A percentile compares a stretch with the other conserved stretches of the same genome.
These are phyloP conservation scores for Phrynocephalus forsythii DNA, from an alignment of 2,797 vertebrate species.

Conservation along the genomic window DNA sequence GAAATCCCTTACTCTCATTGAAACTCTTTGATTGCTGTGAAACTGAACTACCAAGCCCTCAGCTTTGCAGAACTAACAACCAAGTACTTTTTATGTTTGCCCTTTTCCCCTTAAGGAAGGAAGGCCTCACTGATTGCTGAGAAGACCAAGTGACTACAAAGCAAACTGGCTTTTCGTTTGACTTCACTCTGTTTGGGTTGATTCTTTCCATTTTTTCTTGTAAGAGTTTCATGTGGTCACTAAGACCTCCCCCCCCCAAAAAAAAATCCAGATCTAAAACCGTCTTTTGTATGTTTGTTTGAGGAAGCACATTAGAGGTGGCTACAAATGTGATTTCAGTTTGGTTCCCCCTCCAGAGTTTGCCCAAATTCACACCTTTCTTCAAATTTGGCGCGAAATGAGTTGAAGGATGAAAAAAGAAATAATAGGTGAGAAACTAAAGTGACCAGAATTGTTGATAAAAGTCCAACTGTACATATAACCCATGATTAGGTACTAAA, in stretches of 20 bases:
- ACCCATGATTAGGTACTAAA: too few relatives aligned
- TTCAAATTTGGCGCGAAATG: too few relatives aligned
- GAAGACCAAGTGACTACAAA: not conserved
- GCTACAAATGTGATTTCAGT: not conserved
- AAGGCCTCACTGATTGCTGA: not conserved
- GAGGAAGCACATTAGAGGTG: not conserved
- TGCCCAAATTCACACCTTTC: too few relatives aligned
- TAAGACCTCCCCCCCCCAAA: not conserved
- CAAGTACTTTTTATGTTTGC: constrained; percentile 8
- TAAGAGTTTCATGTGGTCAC: not conserved
- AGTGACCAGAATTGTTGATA: too few relatives aligned
- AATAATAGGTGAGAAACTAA: too few relatives aligned
- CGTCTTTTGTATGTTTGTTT: not conserved
- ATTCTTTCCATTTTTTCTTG: not conserved
- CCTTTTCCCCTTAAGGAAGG: not conserved
- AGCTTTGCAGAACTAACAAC: not conserved
- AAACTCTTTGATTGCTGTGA: constrained; percentile 32
- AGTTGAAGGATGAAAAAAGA: too few relatives aligned
- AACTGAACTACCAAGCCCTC: constrained; percentile 7
- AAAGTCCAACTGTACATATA: too few relatives aligned
- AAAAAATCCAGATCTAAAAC: not conserved
- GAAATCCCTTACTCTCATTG: constrained; percentile 6
- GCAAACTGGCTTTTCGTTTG: not conserved
- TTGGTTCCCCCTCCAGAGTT: not conserved
- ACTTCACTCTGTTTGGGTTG: not conserved